Percentiles rank a stretch among this genome's conserved stretches.
phyloP scores from a whole-genome alignment of 1,140 invertebrate species.

The Zaprionus gabonicus region DNA sequence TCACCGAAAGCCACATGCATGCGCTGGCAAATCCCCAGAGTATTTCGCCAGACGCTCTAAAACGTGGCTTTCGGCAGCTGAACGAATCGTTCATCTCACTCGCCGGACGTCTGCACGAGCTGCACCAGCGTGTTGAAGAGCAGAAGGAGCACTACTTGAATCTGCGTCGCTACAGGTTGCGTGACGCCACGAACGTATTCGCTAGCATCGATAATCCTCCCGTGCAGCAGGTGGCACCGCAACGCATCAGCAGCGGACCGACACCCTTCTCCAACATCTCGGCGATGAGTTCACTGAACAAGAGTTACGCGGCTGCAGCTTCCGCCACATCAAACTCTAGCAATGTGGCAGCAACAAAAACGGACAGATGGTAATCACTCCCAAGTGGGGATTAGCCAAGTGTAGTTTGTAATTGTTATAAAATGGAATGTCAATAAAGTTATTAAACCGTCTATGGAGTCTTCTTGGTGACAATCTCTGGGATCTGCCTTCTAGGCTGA shows the following conservation, averaged over 20 bases:
- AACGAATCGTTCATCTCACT: constrained; percentile 94
- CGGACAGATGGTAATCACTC: constrained; percentile 6
- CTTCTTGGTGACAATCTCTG: background rate
- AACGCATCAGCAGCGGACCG: constrained; percentile 86
- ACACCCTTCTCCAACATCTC: constrained; percentile 86
- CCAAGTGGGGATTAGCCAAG: background rate
- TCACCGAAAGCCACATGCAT: constrained; percentile 90
- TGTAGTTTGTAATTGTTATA: constrained; percentile 28
- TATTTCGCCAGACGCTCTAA: constrained; percentile 88
- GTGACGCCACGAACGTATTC: constrained; percentile 92
- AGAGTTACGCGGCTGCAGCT: constrained; percentile 53
- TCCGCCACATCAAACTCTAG: constrained; percentile 46
- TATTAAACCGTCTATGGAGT: constrained; percentile 10
- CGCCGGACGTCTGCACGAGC: constrained; percentile 92
- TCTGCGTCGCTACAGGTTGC: constrained; percentile 90
- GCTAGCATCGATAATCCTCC: constrained; percentile 84
- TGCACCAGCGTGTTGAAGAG: constrained; percentile 90
- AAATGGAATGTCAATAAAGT: constrained; percentile 37
- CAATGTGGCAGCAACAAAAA: constrained; percentile 53
- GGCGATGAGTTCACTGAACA: constrained; percentile 71
- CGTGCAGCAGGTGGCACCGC: constrained; percentile 49
- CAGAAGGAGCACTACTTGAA: constrained; percentile 94
- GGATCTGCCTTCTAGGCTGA: background rate
- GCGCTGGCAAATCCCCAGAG: constrained; percentile 88
- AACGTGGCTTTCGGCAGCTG: constrained; percentile 89